Percentiles rank a stretch among this genome's conserved stretches.
phyloP scores from a whole-genome alignment of 2,797 vertebrate genomes.

The Stomatorhinus walkeri region DNA sequence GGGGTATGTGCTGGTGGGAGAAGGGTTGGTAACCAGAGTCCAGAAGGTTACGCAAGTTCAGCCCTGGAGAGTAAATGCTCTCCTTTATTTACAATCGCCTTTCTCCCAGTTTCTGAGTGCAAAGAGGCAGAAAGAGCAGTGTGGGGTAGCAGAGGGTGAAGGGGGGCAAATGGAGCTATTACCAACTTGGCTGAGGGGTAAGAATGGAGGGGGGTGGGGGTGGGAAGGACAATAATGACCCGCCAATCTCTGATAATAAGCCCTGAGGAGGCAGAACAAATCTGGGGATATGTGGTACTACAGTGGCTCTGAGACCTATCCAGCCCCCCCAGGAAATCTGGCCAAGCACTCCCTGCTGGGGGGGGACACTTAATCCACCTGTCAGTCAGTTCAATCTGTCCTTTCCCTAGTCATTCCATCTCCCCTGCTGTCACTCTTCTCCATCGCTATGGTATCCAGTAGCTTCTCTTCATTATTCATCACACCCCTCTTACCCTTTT shows the following conservation, averaged over 20 bases:
- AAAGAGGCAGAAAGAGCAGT: not conserved
- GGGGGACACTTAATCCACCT: not conserved
- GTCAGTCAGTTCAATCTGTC: not conserved
- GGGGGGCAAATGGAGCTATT: not conserved
- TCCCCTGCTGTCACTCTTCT: not conserved
- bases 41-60: not conserved
- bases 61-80: not conserved
- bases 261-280: not conserved
- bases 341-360: not conserved
- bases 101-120: not conserved
- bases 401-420: not conserved
- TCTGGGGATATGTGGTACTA: not conserved
- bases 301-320: not conserved
- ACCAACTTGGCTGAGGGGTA: not conserved
- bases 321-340: not conserved
- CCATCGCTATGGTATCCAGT: not conserved
- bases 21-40: not conserved
- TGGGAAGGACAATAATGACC: not conserved
- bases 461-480: not conserved
- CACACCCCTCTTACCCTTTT: not conserved
- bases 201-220: not conserved
- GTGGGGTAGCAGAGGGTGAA: not conserved
- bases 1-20: not conserved
- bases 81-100: not conserved
- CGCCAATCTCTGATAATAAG: conserved; percentile 6